Evolutionary conservation across 2,888 invertebrate genomes (phyloP).

Genomic region (Scaptomyza cyrtandrae): DNA sequence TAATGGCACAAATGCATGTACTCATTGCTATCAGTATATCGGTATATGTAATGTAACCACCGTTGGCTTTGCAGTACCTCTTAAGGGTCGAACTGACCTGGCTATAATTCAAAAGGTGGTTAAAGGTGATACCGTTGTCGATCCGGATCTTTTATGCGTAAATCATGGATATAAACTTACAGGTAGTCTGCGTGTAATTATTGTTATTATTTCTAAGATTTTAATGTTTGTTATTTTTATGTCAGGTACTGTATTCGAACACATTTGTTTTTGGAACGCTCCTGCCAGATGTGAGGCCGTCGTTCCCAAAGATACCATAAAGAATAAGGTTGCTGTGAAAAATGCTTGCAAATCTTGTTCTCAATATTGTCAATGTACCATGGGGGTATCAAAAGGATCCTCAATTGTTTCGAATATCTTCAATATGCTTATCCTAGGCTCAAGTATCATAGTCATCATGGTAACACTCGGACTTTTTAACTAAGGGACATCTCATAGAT

Average conservation of each 20-base stretch:
- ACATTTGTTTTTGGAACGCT: slow-evolving; percentile 7
- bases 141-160: not conserved
- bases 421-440: not conserved
- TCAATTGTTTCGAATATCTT: not conserved
- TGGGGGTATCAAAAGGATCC: not conserved
- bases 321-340: not conserved
- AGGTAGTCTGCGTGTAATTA: slow-evolving; percentile 1
- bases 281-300: slow-evolving; percentile 5
- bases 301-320: not conserved
- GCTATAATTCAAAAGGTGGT: not conserved
- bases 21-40: slow-evolving; percentile 4
- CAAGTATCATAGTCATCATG: not conserved
- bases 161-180: slow-evolving; percentile 13
- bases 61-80: not conserved
- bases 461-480: too few species aligned
- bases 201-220: too few species aligned
- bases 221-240: too few species aligned
- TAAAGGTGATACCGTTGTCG: slow-evolving; percentile 1
- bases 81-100: not conserved
- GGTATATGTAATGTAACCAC: slow-evolving; percentile 9
- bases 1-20: not conserved
- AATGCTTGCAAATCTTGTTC: slow-evolving; percentile 3
- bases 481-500: not conserved
- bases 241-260: not conserved
- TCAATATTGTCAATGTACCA: not conserved